Evolutionary conservation across 2,113 vertebrate species (phyloP).

Genomic region (Mus pahari): DNA sequence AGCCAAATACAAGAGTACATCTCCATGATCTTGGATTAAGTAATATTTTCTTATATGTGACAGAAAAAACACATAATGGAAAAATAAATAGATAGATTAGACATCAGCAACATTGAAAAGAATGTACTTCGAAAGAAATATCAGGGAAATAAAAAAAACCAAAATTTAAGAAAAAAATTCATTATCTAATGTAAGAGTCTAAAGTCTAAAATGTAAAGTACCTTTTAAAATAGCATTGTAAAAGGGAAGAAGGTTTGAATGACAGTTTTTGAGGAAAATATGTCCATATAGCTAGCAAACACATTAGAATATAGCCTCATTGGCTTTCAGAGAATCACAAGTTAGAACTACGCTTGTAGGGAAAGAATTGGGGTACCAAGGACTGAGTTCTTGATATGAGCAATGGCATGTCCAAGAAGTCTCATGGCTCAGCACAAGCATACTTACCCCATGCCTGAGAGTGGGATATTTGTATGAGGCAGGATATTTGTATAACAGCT

Average conservation of each 20-base stretch:
- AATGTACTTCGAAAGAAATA: neutral
- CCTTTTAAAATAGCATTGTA: neutral
- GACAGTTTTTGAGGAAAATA: neutral
- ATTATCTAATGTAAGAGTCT: neutral
- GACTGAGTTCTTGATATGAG: neutral
- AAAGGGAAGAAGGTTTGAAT: neutral
- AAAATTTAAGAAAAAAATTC: neutral
- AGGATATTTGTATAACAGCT: neutral
- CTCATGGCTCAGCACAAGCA: neutral
- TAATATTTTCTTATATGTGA: neutral
- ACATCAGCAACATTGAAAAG: neutral
- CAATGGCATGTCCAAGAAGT: neutral
- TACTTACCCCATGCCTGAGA: neutral
- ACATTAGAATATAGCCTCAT: neutral
- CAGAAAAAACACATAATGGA: neutral
- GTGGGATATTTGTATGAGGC: neutral
- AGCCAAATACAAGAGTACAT: neutral
- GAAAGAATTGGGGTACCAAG: neutral
- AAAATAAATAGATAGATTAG: neutral
- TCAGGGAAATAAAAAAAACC: neutral
- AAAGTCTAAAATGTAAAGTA: neutral
- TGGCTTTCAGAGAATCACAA: neutral
- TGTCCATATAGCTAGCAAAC: neutral
- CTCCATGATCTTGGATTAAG: neutral
- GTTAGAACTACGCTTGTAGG: neutral